Evolutionary conservation across 1,140 invertebrate species (phyloP), one percentile per base, ranked within the genome.

Genomic region (Neelides sp.): DNA sequence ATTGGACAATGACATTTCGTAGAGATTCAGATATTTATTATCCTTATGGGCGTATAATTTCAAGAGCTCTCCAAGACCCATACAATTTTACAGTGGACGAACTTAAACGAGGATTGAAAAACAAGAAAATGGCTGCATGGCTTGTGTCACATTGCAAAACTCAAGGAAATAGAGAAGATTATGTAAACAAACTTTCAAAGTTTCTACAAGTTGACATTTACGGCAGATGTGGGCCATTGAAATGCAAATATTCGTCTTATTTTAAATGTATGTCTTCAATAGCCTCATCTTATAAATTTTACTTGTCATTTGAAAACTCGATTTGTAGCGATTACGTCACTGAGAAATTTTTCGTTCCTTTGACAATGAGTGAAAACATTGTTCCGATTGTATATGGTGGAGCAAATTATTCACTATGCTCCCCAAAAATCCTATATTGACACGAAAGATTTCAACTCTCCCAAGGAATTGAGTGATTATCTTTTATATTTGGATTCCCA

Each of bases 321-420:
- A 69, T 81, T 26, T 91, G 87, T 66, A 69, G 85, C 19, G 87
- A 92, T 71, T 93, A 92, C 64, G 78, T 91, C 2, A 89, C 86
- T 2, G 88, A 93, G 68, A 92, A 92, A 64, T 71, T 89, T 35
- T 91, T 56, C 32, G 55, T 57, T 20, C 43, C 63, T 26, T 43
- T 68, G 19, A 50, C 59, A 10, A 54, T 61, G 17, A 41, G 61
- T 22, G n/a, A n/a, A n/a, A 54, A 66, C 43, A 62, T 67, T 20
- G 44, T 69, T 23, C 67, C 68, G 10, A 55, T 69, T n/a, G 68
- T 69, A 1, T 64, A 65, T 15, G 67, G 69, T 13, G 55, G 63
- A 5, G 64, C 61, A 7, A 62, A 71, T 53, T 71, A 68, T 52
- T 41, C 55, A 30, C 3, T 37, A 63, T 28, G 63, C 64, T 17